These are phyloP conservation scores for Hybognathus amarus DNA, from an alignment of 2,797 vertebrate species.

Conservation along the genomic window DNA sequence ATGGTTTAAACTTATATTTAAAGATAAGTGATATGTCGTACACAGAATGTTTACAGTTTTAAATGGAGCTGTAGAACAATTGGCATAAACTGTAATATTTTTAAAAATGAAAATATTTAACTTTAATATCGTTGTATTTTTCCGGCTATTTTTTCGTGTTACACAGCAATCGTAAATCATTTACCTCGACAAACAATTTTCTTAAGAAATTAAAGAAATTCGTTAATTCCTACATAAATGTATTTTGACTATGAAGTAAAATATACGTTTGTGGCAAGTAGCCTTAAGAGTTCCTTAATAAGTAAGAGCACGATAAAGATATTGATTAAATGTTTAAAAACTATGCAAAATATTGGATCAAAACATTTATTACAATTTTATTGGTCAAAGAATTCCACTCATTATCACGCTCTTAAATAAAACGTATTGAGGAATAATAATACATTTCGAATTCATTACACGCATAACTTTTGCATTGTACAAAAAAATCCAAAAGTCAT, in stretches of 20 bases:
- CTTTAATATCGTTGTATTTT: background rate
- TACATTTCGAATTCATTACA: constrained; percentile 7
- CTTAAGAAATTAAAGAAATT: background rate
- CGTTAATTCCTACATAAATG: background rate
- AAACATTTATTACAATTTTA: background rate
- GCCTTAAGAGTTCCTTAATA: background rate
- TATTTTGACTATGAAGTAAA: background rate
- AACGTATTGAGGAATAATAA: background rate
- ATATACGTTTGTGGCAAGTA: background rate
- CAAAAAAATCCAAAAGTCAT: background rate
- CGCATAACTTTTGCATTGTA: background rate
- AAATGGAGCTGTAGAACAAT: background rate
- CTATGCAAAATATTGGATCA: constrained; percentile 7
- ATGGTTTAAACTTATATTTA: background rate
- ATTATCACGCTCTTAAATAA: background rate
- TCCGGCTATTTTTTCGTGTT: background rate
- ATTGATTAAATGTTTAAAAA: background rate
- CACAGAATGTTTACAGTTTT: constrained; percentile 12
- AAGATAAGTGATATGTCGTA: background rate
- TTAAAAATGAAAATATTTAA: background rate
- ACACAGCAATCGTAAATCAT: background rate
- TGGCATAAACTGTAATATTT: background rate
- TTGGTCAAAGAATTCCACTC: background rate
- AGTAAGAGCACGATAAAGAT: background rate
- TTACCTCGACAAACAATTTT: background rate